Base-by-base conservation (phyloP, 2,797 vertebrate species). In the Austrolebias charrua region DNA sequence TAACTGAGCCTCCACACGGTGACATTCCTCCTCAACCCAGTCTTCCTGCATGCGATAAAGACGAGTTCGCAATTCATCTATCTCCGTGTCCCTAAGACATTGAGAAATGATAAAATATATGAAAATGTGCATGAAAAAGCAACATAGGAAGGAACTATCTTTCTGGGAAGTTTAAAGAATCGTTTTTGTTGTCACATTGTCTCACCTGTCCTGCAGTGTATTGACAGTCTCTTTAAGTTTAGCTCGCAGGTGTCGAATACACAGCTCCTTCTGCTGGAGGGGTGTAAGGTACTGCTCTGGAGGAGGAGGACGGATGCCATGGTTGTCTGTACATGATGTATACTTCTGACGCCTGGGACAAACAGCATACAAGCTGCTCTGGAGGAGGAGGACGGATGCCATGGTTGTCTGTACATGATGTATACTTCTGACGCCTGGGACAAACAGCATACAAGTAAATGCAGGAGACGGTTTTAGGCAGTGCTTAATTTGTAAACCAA, bases 21-120 rank as follows among this genome's bases (percentile, higher is more conserved):
- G 96, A 62, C 98, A 99, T 63, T 99, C 98, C 88, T 99, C 98
- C 89, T 99, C 97, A 1, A 99, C 95, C 98, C 98, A 99, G 86
- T 99, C 98, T 86, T 99, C 97, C 81, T 98, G 97, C 98, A 99
- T 99, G 72, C 95, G 91, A 0, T 93, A 95, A 24, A 99, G 91
- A 90, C 96, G 96, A 0, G 91, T 93, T 65, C 95, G 94, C 77
- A 99, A 89, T 74, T 95, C 96, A 54, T 96, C 96, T 0, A 99
- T 95, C 89, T 98, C 97, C 0, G 94, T 91, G 80, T 97, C 97
- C 83, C 97, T 99, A 86, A 0, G 10, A 61, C 11, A 4, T 9
- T 5, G 11, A 52, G 47, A 51, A 14, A 6, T 29, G 24, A 16
- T 60, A 9, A 43, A 33, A 2, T 60, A 35, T 1, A 24, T 35